A percentile compares a stretch with the other conserved stretches of the same genome.
phyloP scores from a whole-genome alignment of 2,113 vertebrate species.

The Ctenomys sociabilis region DNA sequence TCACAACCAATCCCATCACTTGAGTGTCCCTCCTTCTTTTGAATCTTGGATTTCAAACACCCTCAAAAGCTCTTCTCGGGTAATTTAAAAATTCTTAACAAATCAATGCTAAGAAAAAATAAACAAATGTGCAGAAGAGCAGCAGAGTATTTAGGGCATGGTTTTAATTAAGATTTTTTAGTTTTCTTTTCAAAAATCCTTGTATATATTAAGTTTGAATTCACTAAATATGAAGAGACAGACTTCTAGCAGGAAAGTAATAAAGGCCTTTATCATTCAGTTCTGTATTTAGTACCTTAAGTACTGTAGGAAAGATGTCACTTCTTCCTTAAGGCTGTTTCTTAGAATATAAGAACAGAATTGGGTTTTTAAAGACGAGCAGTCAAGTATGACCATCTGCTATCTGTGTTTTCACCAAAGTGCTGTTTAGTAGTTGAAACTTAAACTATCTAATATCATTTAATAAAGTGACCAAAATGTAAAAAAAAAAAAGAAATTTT shows the following conservation, averaged over 20 bases:
- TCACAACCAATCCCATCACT: background rate
- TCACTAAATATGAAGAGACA: conserved; percentile 54
- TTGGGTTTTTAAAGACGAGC: no score
- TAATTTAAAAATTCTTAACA: conserved; percentile 74
- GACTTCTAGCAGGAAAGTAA: conserved; percentile 13
- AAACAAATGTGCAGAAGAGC: conserved; percentile 62
- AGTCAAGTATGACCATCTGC: no score
- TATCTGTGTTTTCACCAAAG: no score
- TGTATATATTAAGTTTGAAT: conserved; percentile 59
- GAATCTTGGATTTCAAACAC: conserved; percentile 62
- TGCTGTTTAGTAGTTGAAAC: no score
- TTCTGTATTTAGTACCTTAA: no score
- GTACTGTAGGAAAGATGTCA: no score
- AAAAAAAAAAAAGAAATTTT: background rate
- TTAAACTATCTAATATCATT: no score
- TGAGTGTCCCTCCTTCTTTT: background rate
- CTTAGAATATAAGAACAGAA: no score
- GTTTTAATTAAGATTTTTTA: conserved; percentile 73
- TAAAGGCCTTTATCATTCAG: background rate
- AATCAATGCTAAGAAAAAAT: conserved; percentile 63
- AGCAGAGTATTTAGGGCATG: conserved; percentile 61
- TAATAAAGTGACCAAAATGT: no score
- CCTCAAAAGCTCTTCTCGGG: conserved; percentile 31
- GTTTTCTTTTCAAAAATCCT: conserved; percentile 66
- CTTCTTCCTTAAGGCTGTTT: no score